Conservation (phyloP, 64 coral and sea anemone species). For the Trachythela sp. region DNA sequence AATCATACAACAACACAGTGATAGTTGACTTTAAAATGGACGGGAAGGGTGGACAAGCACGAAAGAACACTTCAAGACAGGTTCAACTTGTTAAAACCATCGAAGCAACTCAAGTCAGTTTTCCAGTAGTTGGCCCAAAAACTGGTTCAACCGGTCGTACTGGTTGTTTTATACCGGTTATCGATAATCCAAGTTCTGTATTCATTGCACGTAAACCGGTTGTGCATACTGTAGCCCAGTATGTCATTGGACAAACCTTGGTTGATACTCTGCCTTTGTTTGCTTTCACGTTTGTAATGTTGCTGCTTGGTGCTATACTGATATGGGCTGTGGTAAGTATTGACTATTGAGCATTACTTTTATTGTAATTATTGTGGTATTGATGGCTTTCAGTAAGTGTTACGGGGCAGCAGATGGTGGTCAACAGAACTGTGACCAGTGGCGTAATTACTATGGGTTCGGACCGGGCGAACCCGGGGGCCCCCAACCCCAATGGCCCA, state of each 20-base stretch:
- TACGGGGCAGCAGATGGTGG: too few species aligned
- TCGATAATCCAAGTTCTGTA: constrained; percentile 46
- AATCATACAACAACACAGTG: constrained; percentile 21
- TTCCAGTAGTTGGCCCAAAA: constrained; percentile 41
- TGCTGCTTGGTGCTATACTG: neutral
- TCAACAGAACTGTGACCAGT: too few species aligned
- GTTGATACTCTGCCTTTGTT: too few species aligned
- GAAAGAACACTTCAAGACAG: constrained; percentile 8
- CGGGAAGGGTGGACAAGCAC: neutral
- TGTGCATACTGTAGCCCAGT: too few species aligned
- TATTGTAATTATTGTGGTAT: neutral
- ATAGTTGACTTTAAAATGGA: constrained; percentile 8
- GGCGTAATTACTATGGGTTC: too few species aligned
- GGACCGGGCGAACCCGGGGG: too few species aligned
- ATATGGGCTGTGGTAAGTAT: neutral
- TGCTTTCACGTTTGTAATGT: too few species aligned
- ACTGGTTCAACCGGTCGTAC: constrained; percentile 20
- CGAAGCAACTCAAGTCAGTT: constrained; percentile 35
- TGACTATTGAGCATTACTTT: neutral
- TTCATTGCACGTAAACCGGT: constrained; percentile 32
- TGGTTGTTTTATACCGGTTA: constrained; percentile 34
- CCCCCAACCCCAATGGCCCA: too few species aligned
- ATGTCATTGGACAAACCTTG: too few species aligned
- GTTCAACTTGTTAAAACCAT: constrained; percentile 5
- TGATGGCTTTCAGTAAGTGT: too few species aligned